phyloP scores from a whole-genome alignment of 2,797 vertebrate genomes.

The Siniperca obscura region DNA sequence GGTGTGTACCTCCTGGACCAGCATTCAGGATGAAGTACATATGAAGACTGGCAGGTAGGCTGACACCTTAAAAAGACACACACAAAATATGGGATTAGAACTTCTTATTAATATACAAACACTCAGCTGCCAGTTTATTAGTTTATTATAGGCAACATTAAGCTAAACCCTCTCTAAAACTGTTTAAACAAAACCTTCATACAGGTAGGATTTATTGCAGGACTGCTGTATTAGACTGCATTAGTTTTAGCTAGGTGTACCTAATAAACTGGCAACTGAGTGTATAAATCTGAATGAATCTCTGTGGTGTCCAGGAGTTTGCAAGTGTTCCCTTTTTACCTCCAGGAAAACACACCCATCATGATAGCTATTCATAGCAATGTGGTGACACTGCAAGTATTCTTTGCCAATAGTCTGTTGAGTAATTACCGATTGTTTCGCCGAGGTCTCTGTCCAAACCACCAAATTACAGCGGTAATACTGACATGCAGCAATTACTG shows the following conservation, averaged over 20 bases:
- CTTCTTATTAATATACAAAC: neutral
- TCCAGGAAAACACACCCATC: slow-evolving; percentile 44
- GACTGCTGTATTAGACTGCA: neutral
- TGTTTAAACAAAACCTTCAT: neutral
- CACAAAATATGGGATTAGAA: neutral
- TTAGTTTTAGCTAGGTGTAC: neutral
- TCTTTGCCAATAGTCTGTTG: neutral
- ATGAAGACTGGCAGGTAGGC: slow-evolving; percentile 27
- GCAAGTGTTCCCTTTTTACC: slow-evolving; percentile 23
- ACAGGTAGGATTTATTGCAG: neutral
- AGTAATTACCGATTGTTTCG: neutral
- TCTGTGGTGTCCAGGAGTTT: slow-evolving; percentile 7
- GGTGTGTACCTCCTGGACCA: slow-evolving; percentile 45
- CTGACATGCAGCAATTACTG: neutral
- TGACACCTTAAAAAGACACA: slow-evolving; percentile 52
- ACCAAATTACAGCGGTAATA: neutral
- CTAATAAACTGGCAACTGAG: neutral
- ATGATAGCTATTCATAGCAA: slow-evolving; percentile 19
- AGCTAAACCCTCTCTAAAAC: neutral
- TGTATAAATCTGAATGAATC: neutral
- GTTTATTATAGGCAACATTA: neutral
- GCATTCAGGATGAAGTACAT: slow-evolving; percentile 45
- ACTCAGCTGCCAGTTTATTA: neutral
- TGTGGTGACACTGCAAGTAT: slow-evolving; percentile 35
- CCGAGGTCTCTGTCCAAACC: neutral